These are phyloP conservation scores for Artibeus lituratus DNA, from an alignment of 2,797 vertebrate genomes.

Conservation along the genomic window DNA sequence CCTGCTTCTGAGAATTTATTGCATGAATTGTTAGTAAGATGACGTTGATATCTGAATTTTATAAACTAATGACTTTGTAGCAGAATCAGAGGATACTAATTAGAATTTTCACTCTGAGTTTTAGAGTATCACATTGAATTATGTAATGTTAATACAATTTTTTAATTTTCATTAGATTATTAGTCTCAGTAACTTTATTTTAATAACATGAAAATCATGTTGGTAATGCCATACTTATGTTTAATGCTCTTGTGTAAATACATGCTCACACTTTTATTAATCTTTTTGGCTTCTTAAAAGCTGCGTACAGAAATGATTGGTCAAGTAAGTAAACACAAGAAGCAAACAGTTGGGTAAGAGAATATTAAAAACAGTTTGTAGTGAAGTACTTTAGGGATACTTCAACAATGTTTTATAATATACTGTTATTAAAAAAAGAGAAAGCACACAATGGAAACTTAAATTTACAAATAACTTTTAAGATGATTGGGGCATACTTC, in stretches of 20 bases:
- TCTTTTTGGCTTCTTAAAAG: not conserved
- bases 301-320: not conserved
- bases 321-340: not conserved
- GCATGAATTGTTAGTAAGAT: conserved; percentile 5
- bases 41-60: not conserved
- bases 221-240: not conserved
- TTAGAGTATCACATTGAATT: conserved; percentile 23
- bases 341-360: not conserved
- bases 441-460: not conserved
- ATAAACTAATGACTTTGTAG: not conserved
- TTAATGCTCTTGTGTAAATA: not conserved
- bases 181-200: conserved; percentile 4
- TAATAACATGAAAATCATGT: not conserved
- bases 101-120: not conserved
- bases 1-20: not conserved
- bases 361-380: not conserved
- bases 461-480: not conserved
- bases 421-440: not conserved
- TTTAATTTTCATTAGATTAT: not conserved
- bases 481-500: not conserved
- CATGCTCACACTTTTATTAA: conserved; percentile 30
- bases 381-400: not conserved
- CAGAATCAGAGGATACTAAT: not conserved
- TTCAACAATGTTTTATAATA: not conserved
- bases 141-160: not conserved